These are phyloP conservation scores for Ips nitidus DNA, from an alignment of 1,140 invertebrate genomes.

Conservation along the genomic window DNA sequence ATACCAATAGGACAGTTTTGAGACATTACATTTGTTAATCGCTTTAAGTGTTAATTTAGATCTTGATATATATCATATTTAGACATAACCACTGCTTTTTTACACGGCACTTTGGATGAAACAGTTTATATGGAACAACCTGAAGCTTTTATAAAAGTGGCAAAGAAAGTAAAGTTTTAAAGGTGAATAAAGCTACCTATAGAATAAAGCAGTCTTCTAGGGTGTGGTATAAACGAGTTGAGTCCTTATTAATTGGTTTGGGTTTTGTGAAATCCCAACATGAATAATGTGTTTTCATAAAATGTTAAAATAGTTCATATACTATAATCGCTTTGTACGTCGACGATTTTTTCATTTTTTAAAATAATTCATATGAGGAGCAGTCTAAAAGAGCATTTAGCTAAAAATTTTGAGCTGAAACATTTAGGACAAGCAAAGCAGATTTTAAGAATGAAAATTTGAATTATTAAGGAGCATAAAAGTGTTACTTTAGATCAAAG, in stretches of 20 bases:
- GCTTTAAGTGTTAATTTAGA: no score
- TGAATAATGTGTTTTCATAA: no score
- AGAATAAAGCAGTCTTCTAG: no score
- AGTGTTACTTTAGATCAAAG: conserved; percentile 31
- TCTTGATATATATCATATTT: no score
- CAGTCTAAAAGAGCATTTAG: conserved; percentile 36
- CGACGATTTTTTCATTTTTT: conserved; percentile 49
- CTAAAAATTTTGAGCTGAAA: conserved; percentile 42
- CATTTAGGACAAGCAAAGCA: conserved; percentile 35
- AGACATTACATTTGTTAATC: no score
- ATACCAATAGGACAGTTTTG: no score
- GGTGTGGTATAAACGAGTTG: conserved; percentile 44
- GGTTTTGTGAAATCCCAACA: conserved; percentile 44
- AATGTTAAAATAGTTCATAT: conserved; percentile 38
- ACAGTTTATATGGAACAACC: no score
- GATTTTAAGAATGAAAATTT: conserved; percentile 41
- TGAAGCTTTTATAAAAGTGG: conserved; percentile 25
- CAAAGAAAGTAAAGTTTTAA: conserved; percentile 45
- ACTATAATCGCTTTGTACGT: conserved; percentile 49
- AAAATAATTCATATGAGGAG: conserved; percentile 39
- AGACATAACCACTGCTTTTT: no score
- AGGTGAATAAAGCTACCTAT: conserved; percentile 48
- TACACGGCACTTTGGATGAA: no score
- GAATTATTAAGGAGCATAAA: no score
- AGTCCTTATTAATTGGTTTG: conserved; percentile 37